phyloP scores from a whole-genome alignment of 2,113 vertebrate genomes.

The Otis tarda region DNA sequence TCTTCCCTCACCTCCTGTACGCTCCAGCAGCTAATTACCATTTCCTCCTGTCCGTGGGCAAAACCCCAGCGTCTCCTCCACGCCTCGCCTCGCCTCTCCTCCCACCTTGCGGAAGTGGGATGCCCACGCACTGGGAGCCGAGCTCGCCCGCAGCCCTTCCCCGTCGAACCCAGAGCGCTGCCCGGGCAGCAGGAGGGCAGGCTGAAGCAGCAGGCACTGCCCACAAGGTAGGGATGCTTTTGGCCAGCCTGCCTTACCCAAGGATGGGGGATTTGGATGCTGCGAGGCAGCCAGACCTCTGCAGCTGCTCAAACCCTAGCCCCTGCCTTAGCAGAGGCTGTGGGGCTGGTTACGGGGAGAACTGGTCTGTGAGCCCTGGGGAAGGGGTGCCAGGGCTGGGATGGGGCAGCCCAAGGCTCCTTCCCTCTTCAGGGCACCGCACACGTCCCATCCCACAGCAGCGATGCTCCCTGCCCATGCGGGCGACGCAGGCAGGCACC shows the following conservation, averaged over 20 bases:
- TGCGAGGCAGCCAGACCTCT: rapidly evolving
- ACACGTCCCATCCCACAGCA: not conserved
- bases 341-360: not conserved
- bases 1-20: not conserved
- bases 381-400: not conserved
- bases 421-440: not conserved
- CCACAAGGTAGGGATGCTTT: not conserved
- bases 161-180: rapidly evolving
- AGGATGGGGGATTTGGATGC: not conserved
- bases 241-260: not conserved
- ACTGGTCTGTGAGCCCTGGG: rapidly evolving
- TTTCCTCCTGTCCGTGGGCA: constrained; percentile 25
- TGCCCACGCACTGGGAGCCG: rapidly evolving
- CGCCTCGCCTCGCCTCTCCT: rapidly evolving
- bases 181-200: not conserved
- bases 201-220: not conserved
- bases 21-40: not conserved
- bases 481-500: not conserved
- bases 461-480: not conserved
- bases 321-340: not conserved
- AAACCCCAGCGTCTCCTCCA: not conserved
- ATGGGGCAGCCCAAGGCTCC: not conserved
- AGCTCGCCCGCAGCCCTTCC: not conserved
- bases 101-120: not conserved
- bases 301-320: not conserved